Evolutionary conservation across 2,797 vertebrate species (phyloP), one percentile per base, ranked within the genome.

Genomic region (Takifugu rubripes): DNA sequence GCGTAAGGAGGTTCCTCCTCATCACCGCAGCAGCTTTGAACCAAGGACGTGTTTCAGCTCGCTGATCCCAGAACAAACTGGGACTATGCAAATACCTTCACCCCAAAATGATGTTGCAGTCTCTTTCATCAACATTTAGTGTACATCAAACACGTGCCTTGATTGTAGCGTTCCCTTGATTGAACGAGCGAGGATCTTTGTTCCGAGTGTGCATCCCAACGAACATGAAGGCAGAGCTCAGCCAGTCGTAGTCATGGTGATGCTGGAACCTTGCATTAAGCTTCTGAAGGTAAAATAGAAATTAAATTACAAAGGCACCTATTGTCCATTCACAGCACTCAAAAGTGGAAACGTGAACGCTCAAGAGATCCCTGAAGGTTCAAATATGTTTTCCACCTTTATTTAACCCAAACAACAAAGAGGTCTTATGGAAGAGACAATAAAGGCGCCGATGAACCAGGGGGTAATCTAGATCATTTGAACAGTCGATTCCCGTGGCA

Each of bases 101-200:
- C 27, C 48, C n/a, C 26, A n/a, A 45, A 25, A 36, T 9, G 50
- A 27, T 10, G 49, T 77, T 74, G 70, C 74, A 26, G 10, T 21
- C 24, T 56, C 52, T 81, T 77, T 76, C 74, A 74, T 74, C 77
- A 81, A 81, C 63, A 64, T 51, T n/a, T 54, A 46, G 49, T 52
- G 43, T 6, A 59, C 40, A 59, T 64, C 47, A 66, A 74, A 70
- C 46, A n/a, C n/a, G 43, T 14, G 36, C 17, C 17, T 25, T 27
- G 49, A 61, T 71, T 46, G 52, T 1, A 50, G 40, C 60, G 29
- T 36, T 72, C 26, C 33, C 44, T 24, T 0, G 4, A 49, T 46
- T 47, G 29, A 25, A 36, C 3, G 3, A 58, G 17, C 16, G 21
- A 33, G 49, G 44, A 53, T 54, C 15, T 53, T 52, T 46, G 16